phyloP scores from a whole-genome alignment of 1,140 invertebrate genomes.

The Hormaphis cornu region DNA sequence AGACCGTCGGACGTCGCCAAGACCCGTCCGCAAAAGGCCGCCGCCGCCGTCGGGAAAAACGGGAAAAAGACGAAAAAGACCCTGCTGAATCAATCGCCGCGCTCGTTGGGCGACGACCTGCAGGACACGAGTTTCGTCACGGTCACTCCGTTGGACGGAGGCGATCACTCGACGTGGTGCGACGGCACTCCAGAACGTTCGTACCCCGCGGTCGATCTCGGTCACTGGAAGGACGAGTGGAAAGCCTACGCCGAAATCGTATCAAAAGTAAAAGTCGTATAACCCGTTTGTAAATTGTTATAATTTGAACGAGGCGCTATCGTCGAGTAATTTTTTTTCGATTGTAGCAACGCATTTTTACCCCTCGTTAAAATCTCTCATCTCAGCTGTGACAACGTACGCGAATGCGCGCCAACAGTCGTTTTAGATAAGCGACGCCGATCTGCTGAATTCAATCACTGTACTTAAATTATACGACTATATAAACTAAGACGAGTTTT shows the following conservation, averaged over 20 bases:
- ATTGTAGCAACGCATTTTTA: no score
- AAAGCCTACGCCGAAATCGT: conserved; percentile 49
- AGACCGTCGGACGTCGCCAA: conserved; percentile 45
- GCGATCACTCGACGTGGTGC: no score
- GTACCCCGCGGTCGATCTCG: conserved; percentile 44
- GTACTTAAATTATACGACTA: no score
- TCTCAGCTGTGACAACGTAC: no score
- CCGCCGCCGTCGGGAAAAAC: conserved; percentile 40
- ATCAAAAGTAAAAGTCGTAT: conserved; percentile 41
- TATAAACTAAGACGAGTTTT: no score
- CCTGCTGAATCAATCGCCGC: conserved; percentile 33
- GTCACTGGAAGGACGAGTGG: conserved; percentile 44
- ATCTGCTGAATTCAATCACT: no score
- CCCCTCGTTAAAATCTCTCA: no score
- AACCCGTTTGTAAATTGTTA: no score
- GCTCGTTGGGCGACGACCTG: not conserved
- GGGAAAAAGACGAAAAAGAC: conserved; percentile 20
- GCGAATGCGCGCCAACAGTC: no score
- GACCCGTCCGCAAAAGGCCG: conserved; percentile 40
- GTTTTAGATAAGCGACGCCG: no score
- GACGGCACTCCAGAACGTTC: conserved; percentile 34
- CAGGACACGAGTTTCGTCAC: not conserved
- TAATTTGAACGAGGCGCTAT: no score
- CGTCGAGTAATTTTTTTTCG: no score
- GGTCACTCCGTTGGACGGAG: not conserved